These are phyloP conservation scores for Pseudorectes ferrugineus DNA, from an alignment of 2,113 vertebrate species.

Conservation along the genomic window DNA sequence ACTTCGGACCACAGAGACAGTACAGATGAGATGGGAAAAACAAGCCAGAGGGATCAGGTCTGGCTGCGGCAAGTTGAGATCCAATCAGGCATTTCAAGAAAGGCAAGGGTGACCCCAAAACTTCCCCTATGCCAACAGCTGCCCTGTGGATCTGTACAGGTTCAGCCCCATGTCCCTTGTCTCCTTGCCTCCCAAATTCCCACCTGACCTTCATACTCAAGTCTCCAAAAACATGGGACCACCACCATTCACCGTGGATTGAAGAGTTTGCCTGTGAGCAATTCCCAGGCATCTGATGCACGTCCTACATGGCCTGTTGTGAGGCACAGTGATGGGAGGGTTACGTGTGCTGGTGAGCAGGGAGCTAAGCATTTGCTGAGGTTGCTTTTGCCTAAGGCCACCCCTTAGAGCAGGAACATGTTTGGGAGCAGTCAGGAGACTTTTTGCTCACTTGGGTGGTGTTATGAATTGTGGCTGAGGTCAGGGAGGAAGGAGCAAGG, in stretches of 20 bases:
- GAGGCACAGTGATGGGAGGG: neutral
- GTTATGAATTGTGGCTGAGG: neutral
- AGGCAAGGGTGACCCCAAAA: neutral
- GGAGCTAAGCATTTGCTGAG: neutral
- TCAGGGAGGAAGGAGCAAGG: neutral
- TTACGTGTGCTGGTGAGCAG: accelerated
- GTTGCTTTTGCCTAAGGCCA: neutral
- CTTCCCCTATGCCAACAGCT: neutral
- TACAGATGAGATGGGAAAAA: neutral
- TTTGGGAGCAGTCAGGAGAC: neutral
- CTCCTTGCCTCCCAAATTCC: neutral
- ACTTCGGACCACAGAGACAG: neutral
- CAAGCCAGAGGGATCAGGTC: neutral
- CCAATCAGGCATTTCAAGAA: neutral
- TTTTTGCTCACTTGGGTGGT: neutral
- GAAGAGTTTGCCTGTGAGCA: neutral
- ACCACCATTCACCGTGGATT: neutral
- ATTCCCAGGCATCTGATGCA: neutral
- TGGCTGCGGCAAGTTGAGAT: neutral
- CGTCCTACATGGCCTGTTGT: neutral
- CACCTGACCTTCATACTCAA: neutral
- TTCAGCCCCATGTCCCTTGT: neutral
- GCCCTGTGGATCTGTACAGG: neutral
- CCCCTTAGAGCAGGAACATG: neutral
- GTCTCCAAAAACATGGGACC: neutral